Conservation (phyloP, 2,113 vertebrate species). For the Daubentonia madagascariensis region DNA sequence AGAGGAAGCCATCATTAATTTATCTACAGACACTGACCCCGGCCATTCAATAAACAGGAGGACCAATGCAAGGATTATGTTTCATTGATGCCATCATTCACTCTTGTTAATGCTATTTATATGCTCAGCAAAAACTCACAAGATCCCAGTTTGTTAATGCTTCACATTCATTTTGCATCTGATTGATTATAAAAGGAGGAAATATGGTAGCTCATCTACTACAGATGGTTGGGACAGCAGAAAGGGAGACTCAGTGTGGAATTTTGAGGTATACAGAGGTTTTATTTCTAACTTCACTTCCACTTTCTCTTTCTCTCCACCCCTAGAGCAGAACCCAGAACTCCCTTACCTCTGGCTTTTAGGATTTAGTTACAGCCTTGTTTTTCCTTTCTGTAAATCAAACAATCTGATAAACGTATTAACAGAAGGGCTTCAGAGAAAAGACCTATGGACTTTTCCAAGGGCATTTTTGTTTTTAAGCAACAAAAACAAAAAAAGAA, state of each 20-base stretch:
- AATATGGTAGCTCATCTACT: not conserved
- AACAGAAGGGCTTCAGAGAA: not conserved
- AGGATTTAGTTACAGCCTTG: not conserved
- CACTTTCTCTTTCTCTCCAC: not conserved
- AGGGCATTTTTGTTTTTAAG: conserved; percentile 37
- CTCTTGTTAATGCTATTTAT: not conserved
- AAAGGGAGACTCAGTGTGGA: not conserved
- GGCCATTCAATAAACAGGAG: not conserved
- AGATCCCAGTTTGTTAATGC: not conserved
- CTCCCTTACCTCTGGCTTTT: not conserved
- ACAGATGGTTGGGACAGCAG: not conserved
- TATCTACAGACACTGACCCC: not conserved
- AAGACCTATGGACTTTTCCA: conserved; percentile 16
- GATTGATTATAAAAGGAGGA: not conserved
- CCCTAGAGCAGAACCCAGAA: not conserved
- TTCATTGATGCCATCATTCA: conserved; percentile 19
- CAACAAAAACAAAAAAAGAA: not conserved
- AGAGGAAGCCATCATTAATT: conserved; percentile 44
- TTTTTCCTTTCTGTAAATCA: conserved; percentile 6
- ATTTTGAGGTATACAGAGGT: not conserved
- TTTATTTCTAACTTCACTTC: not conserved
- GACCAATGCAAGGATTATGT: not conserved
- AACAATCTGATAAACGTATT: conserved; percentile 17
- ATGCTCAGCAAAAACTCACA: not conserved
- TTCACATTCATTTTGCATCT: not conserved